phyloP scores from a whole-genome alignment of 2,888 invertebrate species.

The Chironomus riparius region DNA sequence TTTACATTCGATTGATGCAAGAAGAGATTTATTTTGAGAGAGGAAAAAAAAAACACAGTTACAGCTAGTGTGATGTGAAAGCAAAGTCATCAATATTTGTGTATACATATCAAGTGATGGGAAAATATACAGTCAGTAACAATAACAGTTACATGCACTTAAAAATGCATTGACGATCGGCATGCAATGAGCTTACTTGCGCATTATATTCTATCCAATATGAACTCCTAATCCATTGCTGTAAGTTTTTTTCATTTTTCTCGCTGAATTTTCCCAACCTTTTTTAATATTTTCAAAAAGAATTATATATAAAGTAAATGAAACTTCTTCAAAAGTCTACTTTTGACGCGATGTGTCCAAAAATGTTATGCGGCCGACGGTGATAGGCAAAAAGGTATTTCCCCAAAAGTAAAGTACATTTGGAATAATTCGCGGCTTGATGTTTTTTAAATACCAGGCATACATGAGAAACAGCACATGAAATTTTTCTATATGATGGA shows the following conservation, averaged over 20 bases:
- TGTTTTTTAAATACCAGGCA: slow-evolving; percentile 18
- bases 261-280: slow-evolving; percentile 23
- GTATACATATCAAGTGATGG: neutral
- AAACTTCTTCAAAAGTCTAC: neutral
- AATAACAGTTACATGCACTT: slow-evolving; percentile 3
- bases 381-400: neutral
- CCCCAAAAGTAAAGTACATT: slow-evolving; percentile 12
- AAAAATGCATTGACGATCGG: neutral
- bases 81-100: too few species aligned
- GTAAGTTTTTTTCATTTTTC: slow-evolving; percentile 26
- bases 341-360: slow-evolving; percentile 4
- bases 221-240: slow-evolving; percentile 20
- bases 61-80: too few species aligned
- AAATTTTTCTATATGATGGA: slow-evolving; percentile 3
- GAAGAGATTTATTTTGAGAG: too few species aligned
- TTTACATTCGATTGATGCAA: too few species aligned
- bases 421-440: slow-evolving; percentile 27
- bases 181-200: slow-evolving; percentile 15
- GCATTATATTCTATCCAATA: slow-evolving; percentile 1
- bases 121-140: neutral
- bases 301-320: neutral
- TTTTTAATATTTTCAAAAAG: neutral
- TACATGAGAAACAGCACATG: neutral
- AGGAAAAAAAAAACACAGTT: too few species aligned
- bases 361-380: neutral